Evolutionary conservation across 53 echinoderm and acorn worm genomes (phyloP), one percentile per base, ranked within the genome.

Genomic region (Arbacia lixula): DNA sequence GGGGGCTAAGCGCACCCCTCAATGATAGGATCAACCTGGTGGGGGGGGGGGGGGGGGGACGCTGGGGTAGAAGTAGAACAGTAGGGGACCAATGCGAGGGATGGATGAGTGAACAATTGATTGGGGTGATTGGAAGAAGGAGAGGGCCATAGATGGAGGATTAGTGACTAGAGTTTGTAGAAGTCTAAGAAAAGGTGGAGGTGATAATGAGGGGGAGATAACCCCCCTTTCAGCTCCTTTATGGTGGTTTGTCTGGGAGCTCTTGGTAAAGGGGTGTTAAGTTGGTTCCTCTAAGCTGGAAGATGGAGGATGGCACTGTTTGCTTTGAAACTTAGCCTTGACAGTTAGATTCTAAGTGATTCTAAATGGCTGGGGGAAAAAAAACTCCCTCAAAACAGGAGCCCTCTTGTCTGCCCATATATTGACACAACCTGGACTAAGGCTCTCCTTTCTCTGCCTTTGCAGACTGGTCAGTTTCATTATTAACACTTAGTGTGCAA

Each of bases 291-390:
- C 4, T n/a, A 2, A 34, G 11, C 32, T 34, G 53, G 22, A 19
- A 34, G 33, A 52, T 74, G 52, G 51, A 30, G 30, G 49, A 19
- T 74, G 9, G 39, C 28, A 51, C 21, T 50, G 3, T 32, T 34
- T 52, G 53, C 4, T 52, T 21, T 53, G 28, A 9, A 30, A 42
- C 31, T 52, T 53, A 74, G 11, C 21, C 32, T 74, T 49, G 50
- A 74, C 74, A 74, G 74, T 74, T 74, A 74, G 74, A 74, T 74
- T 74, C 5, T 32, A 74, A 74, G 49, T 46, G 46, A 14, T n/a
- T n/a, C n/a, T n/a, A n/a, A n/a, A n/a, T n/a, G n/a, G n/a, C n/a
- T n/a, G n/a, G n/a, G n/a, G n/a, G n/a, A n/a, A n/a, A n/a, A n/a
- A n/a, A n/a, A n/a, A n/a, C n/a, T n/a, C n/a, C n/a, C n/a, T n/a